These are phyloP conservation scores for Musca domestica DNA, from an alignment of 1,140 invertebrate genomes.

Conservation along the genomic window DNA sequence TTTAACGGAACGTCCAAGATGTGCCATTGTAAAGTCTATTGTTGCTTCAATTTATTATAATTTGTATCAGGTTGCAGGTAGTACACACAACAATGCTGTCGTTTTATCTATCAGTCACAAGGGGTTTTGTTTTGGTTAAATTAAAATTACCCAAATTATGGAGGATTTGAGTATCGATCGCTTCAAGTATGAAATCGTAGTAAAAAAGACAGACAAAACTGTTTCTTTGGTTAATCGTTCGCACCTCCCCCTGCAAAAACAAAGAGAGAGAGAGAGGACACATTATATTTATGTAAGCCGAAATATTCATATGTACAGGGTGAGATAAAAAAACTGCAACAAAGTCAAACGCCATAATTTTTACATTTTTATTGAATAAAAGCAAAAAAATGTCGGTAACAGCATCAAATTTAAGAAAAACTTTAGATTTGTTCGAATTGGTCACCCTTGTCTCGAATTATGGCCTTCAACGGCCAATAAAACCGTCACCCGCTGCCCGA, in stretches of 20 bases:
- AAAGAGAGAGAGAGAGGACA: background rate
- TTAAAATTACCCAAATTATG: constrained; percentile 7
- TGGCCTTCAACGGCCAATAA: no score
- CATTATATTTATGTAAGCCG: no score
- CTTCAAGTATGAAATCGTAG: constrained; percentile 28
- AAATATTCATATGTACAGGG: no score
- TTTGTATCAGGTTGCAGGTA: constrained; percentile 33
- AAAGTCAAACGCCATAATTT: no score
- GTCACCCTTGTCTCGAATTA: no score
- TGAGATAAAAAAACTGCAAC: no score
- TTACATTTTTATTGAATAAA: no score
- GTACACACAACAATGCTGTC: constrained; percentile 27
- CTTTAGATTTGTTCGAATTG: no score
- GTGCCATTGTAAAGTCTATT: constrained; percentile 42
- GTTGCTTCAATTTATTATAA: constrained; percentile 29
- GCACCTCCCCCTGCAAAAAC: constrained; percentile 50
- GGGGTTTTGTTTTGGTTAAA: constrained; percentile 33
- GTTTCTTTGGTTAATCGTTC: constrained; percentile 27
- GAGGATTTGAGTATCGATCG: constrained; percentile 20
- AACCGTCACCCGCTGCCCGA: no score
- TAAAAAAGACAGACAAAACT: constrained; percentile 24
- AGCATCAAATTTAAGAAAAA: no score
- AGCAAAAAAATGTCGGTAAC: no score
- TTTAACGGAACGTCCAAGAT: constrained; percentile 59
- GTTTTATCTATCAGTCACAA: constrained; percentile 7